Conservation (phyloP, 2,113 vertebrate genomes). For the Gopherus evgoodei region DNA sequence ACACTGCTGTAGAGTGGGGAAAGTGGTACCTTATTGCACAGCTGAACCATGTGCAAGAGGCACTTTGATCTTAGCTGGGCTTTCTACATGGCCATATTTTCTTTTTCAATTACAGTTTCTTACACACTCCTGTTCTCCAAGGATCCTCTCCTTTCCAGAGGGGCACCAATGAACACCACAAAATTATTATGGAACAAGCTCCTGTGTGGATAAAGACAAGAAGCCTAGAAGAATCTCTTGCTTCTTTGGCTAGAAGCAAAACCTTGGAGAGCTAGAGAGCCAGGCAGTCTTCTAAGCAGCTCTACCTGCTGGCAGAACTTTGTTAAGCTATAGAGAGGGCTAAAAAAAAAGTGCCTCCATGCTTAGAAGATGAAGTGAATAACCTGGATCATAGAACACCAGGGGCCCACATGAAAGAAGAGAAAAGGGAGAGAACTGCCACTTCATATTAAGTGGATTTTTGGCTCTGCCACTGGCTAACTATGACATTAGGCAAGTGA, state of each 20-base stretch:
- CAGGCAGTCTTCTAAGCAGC: background rate
- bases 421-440: background rate
- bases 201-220: background rate
- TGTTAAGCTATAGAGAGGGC: background rate
- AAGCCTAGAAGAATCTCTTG: background rate
- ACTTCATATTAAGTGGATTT: background rate
- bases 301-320: background rate
- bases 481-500: background rate
- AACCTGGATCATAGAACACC: background rate
- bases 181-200: background rate
- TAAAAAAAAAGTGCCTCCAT: background rate
- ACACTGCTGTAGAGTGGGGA: background rate
- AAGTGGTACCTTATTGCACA: background rate
- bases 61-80: background rate
- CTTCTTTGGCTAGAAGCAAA: background rate
- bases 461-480: background rate
- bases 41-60: background rate
- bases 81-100: background rate
- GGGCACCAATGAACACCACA: background rate
- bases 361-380: background rate
- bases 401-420: background rate
- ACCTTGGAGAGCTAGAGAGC: rapidly evolving
- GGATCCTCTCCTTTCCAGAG: background rate
- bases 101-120: background rate
- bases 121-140: background rate